Conservation (phyloP, 2,888 invertebrate species). For the Aproaerema taeniolella region DNA sequence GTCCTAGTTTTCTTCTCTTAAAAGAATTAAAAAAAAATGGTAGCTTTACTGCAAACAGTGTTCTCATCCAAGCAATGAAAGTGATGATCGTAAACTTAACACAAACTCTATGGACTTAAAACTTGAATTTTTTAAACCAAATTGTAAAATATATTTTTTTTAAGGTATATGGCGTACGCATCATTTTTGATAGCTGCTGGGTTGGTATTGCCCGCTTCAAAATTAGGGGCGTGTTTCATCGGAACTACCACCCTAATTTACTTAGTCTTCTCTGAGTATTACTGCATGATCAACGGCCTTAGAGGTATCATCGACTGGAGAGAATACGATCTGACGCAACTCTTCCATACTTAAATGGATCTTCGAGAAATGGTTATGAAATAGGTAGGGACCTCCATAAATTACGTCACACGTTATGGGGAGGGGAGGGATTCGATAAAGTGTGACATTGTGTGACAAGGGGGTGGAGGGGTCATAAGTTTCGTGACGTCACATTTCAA, state of each 20-base stretch:
- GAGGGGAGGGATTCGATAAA: too few species aligned
- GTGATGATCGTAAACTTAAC: too few species aligned
- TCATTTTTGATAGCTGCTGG: slow-evolving; percentile 91
- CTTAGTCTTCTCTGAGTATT: slow-evolving; percentile 90
- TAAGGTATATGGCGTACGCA: slow-evolving; percentile 88
- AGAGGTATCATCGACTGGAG: slow-evolving; percentile 50
- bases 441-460: too few species aligned
- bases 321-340: slow-evolving; percentile 47
- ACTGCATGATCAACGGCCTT: slow-evolving; percentile 75
- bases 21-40: too few species aligned
- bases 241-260: slow-evolving; percentile 89
- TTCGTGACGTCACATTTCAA: too few species aligned
- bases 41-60: too few species aligned
- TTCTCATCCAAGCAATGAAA: too few species aligned
- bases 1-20: too few species aligned
- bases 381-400: too few species aligned
- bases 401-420: too few species aligned
- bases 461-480: too few species aligned
- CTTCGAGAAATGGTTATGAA: not conserved
- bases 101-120: too few species aligned
- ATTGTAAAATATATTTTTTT: slow-evolving; percentile 9
- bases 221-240: slow-evolving; percentile 85
- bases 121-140: not conserved
- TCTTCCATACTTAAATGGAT: slow-evolving; percentile 38
- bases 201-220: slow-evolving; percentile 90